A percentile compares a stretch with the other conserved stretches of the same genome.
Conservation (phyloP, 2,888 invertebrate genomes). For the Norana najaformis region DNA sequence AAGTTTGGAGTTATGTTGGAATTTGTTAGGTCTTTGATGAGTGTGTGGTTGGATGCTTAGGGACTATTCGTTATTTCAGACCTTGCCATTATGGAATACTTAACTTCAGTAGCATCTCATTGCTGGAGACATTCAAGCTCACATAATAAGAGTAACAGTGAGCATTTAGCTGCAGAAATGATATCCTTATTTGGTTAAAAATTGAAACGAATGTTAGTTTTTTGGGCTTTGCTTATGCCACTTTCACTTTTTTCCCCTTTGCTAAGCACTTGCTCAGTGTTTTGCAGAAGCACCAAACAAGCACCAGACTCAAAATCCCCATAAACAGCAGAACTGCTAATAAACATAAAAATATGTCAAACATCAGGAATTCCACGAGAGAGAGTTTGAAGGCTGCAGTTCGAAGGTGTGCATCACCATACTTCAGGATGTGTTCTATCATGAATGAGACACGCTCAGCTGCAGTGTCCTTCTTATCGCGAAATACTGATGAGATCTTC, state of each 20-base stretch:
- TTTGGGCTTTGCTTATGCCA: background rate
- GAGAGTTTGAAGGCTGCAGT: slow-evolving; percentile 31
- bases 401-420: slow-evolving; percentile 34
- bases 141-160: background rate
- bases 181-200: background rate
- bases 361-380: slow-evolving; percentile 32
- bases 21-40: too few species aligned
- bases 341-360: slow-evolving; percentile 29
- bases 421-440: slow-evolving; percentile 33
- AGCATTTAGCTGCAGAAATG: background rate
- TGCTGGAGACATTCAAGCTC: background rate
- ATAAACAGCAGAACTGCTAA: background rate
- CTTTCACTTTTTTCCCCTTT: background rate
- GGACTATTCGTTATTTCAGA: too few species aligned
- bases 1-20: too few species aligned
- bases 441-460: slow-evolving; percentile 27
- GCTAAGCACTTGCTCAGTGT: background rate
- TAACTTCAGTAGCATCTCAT: too few species aligned
- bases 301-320: background rate
- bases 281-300: background rate
- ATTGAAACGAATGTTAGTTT: background rate
- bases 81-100: too few species aligned
- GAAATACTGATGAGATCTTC: slow-evolving; percentile 26
- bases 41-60: too few species aligned
- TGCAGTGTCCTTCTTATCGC: slow-evolving; percentile 27